These are phyloP conservation scores for Lithophane ornitopus DNA, from an alignment of 2,888 invertebrate genomes.

Conservation along the genomic window DNA sequence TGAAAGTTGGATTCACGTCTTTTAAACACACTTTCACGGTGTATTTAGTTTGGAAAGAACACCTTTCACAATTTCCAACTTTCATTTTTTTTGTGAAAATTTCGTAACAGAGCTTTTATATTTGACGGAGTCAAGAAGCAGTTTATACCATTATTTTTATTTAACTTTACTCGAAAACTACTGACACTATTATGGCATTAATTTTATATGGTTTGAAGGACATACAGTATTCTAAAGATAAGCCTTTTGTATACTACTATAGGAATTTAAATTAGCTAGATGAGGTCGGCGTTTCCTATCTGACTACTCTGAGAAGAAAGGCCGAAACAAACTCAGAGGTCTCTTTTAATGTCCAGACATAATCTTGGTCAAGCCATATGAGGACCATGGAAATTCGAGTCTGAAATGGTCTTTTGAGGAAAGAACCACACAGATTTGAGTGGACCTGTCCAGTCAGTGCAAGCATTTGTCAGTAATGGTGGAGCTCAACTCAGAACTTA, in stretches of 20 bases:
- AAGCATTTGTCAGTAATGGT: too few species aligned
- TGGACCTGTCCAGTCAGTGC: too few species aligned
- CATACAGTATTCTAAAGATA: slow-evolving; percentile 3
- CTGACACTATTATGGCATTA: slow-evolving; percentile 10
- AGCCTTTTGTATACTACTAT: too few species aligned
- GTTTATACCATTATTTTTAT: neutral
- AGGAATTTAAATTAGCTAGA: neutral
- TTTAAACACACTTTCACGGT: neutral
- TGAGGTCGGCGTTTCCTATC: too few species aligned
- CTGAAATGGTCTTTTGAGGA: too few species aligned
- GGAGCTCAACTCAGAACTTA: too few species aligned
- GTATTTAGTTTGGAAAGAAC: neutral
- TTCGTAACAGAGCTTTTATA: slow-evolving; percentile 39
- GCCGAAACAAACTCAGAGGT: too few species aligned
- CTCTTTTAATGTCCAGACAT: too few species aligned
- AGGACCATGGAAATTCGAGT: too few species aligned
- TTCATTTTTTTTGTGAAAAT: slow-evolving; percentile 27
- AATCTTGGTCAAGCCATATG: too few species aligned
- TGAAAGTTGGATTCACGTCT: slow-evolving; percentile 33
- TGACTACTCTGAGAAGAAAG: too few species aligned
- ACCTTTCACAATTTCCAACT: slow-evolving; percentile 1
- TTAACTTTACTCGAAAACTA: slow-evolving; percentile 1
- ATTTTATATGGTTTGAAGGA: slow-evolving; percentile 1
- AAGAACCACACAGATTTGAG: too few species aligned
- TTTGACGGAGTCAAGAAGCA: slow-evolving; percentile 26